Percentiles rank a stretch among this genome's conserved stretches.
Evolutionary conservation across 2,113 vertebrate genomes (phyloP).

Genomic region (Erythrocercus mccallii): DNA sequence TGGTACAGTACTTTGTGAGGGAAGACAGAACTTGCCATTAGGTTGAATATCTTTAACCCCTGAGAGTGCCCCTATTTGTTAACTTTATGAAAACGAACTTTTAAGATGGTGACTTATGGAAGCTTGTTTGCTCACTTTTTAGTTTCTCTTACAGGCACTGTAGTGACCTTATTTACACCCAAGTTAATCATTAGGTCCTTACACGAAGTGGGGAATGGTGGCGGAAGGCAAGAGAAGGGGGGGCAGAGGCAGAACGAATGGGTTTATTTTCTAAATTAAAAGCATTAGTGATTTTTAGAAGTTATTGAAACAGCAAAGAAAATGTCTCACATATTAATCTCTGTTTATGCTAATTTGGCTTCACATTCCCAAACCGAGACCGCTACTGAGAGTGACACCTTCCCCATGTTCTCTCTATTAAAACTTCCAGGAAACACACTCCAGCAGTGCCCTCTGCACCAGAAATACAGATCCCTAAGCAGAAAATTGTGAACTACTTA

Average conservation of each 20-base stretch:
- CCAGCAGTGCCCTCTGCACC: neutral
- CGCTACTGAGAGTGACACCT: rapidly evolving
- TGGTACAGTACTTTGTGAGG: rapidly evolving
- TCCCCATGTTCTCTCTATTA: rapidly evolving
- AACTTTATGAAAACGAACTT: neutral
- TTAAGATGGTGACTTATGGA: neutral
- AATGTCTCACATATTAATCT: neutral
- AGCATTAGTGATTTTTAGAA: neutral
- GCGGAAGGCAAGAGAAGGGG: neutral
- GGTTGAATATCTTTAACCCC: neutral
- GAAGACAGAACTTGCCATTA: neutral
- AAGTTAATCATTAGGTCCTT: slow-evolving; percentile 12
- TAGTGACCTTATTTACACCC: neutral
- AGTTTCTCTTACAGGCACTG: neutral
- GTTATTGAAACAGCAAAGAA: neutral
- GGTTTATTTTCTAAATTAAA: neutral
- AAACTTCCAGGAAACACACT: neutral
- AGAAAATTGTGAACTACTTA: neutral
- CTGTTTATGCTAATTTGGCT: neutral
- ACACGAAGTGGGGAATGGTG: neutral
- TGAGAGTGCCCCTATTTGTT: neutral
- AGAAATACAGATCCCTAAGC: rapidly evolving
- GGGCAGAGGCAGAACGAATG: rapidly evolving
- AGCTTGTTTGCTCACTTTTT: neutral
- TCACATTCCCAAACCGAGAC: rapidly evolving